Evolutionary conservation across 2,113 vertebrate species (phyloP), one percentile per base, ranked within the genome.

Genomic region (Lucifuga dentata): DNA sequence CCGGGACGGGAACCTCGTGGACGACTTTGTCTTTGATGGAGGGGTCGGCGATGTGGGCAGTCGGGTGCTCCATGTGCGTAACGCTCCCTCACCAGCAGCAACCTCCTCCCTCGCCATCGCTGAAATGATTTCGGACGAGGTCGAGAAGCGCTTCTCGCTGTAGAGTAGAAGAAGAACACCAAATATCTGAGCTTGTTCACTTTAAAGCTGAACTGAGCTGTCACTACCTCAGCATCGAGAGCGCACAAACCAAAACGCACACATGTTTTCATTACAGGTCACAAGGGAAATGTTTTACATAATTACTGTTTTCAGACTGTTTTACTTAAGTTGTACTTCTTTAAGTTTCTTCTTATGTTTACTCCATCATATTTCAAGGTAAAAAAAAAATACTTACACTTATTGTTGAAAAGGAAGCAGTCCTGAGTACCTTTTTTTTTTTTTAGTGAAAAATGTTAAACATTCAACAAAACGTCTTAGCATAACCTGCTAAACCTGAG

Each of bases 61-160:
- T 23, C 88, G 93, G 0, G 86, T 99, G 56, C 95, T 99, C 16
- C 98, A 99, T 0, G 95, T 99, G 72, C 92, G 98, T 19, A 99
- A 99, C 1, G 97, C 98, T 1, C 98, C 98, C 1, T 99, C 98
- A 0, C 98, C 98, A 0, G 98, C 98, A 0, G 98, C 97, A 12
- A 99, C 97, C 51, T 99, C 98, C 46, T 98, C 96, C 8, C 93
- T 99, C 0, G 95, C 98, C 70, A 99, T 99, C n/a, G 96, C 88
- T 1, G 90, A 92, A 51, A 92, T 95, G 91, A 92, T 99, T 8
- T 94, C 93, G 1, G 92, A 93, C 9, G 97, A 99, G 84, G 94
- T 90, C 7, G 87, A 94, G 68, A 86, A 21, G 0, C 93, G 94
- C 24, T 99, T 99, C 73, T 36, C 56, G 0, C 45, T 98, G 33